A percentile compares a stretch with the other conserved stretches of the same genome.
These are phyloP conservation scores for Tricholauxania praeusta DNA, from an alignment of 2,888 invertebrate species.

Conservation along the genomic window DNA sequence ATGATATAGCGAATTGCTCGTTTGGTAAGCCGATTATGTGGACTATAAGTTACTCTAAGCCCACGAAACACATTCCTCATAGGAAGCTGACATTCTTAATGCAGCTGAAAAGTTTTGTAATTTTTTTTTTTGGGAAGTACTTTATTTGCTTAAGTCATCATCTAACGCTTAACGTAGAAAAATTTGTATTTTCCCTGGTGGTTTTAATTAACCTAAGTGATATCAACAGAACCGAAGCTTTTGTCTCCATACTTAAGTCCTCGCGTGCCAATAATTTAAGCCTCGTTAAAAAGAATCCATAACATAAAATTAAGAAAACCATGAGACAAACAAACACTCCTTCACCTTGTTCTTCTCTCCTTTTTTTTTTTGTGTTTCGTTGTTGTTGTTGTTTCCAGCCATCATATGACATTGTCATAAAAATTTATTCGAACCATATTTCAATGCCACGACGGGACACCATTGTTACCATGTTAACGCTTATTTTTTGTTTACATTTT, in stretches of 20 bases:
- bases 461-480: slow-evolving; percentile 69
- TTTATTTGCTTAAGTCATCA: too few species aligned
- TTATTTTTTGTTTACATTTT: slow-evolving; percentile 59
- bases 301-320: slow-evolving; percentile 3
- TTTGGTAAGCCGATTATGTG: too few species aligned
- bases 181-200: too few species aligned
- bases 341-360: slow-evolving; percentile 14
- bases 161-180: too few species aligned
- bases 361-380: slow-evolving; percentile 16
- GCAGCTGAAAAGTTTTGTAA: too few species aligned
- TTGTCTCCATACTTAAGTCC: slow-evolving; percentile 10
- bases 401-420: slow-evolving; percentile 60
- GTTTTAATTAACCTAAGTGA: too few species aligned
- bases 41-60: too few species aligned
- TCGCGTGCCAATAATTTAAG: slow-evolving; percentile 38
- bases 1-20: too few species aligned
- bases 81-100: too few species aligned
- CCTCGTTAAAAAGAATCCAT: slow-evolving; percentile 34
- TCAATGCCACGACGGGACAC: slow-evolving; percentile 67
- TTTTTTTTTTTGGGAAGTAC: too few species aligned
- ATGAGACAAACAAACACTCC: slow-evolving; percentile 12
- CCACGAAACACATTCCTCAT: too few species aligned
- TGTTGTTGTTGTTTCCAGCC: slow-evolving; percentile 45
- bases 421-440: slow-evolving; percentile 65
- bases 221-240: too few species aligned